Evolutionary conservation across 2,113 vertebrate species (phyloP), one percentile per base, ranked within the genome.

Genomic region (Phaetusa simplex): DNA sequence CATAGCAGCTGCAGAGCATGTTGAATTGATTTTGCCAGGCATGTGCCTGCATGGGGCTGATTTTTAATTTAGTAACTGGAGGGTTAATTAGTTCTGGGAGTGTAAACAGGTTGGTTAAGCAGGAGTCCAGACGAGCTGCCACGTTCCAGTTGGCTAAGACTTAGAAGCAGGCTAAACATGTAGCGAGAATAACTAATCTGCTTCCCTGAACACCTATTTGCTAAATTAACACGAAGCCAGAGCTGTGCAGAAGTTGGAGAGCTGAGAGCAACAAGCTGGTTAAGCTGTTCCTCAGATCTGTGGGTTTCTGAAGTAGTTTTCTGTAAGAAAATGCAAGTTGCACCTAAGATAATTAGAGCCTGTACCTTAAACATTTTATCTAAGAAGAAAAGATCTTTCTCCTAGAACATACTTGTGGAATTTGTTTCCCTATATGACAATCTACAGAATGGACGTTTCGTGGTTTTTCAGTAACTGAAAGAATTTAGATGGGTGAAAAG

Each of bases 61-160:
- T 79, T 91, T 95, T 82, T 76, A 87, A 82, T 96, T 96, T 90
- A 85, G 82, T 85, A 88, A 85, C 62, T 69, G 45, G 30, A 80
- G 30, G 23, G 50, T 85, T 91, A 82, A 96, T 93, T 93, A 69
- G 58, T 82, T 80, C 62, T 69, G 29, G 49, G 58, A 58, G 23
- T 8, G 55, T 73, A 88, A 94, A 91, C 55, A 92, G 23, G 17
- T 40, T 93, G 66, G 79, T 91, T 88, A 93, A 93, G n/a, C 50
- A 92, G 32, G 18, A 94, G n/a, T 67, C 23, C 36, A 81, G 67
- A 78, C 5, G 14, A 96, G 79, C 32, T 52, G 64, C 55, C 74
- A 86, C 5, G 19, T 83, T 86, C 38, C 67, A 40, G 27, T 38
- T 71, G 59, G 22, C 26, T 58, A 83, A 70, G 47, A 77, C 11